Conservation (phyloP, 2,888 invertebrate species). For the Clitarchus hookeri region DNA sequence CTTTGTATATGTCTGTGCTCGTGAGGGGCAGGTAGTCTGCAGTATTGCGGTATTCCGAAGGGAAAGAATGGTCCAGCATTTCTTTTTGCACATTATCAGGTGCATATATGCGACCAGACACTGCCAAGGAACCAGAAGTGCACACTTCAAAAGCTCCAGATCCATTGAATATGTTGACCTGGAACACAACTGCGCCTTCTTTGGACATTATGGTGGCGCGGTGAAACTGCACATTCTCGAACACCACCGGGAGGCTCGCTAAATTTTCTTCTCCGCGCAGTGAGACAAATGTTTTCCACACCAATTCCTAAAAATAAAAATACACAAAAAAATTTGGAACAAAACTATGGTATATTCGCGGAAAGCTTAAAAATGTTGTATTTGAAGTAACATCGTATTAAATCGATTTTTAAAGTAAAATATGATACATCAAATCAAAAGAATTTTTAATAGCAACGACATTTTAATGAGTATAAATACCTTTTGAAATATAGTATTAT, state of each 20-base stretch:
- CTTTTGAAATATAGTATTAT: too few species aligned
- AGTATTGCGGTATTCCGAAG: neutral
- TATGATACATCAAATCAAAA: too few species aligned
- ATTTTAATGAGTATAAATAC: too few species aligned
- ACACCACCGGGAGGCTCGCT: slow-evolving; percentile 49
- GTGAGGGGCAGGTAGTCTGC: neutral
- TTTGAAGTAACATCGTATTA: too few species aligned
- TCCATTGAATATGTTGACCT: slow-evolving; percentile 81
- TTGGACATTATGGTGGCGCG: slow-evolving; percentile 20
- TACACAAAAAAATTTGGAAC: neutral
- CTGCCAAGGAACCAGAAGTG: neutral
- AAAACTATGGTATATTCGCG: too few species aligned
- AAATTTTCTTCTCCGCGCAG: neutral
- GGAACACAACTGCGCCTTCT: slow-evolving; percentile 67
- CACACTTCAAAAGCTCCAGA: slow-evolving; percentile 58
- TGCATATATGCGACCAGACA: neutral
- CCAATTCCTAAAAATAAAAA: slow-evolving; percentile 15
- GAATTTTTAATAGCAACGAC: too few species aligned
- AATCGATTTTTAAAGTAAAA: too few species aligned
- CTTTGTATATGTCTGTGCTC: slow-evolving; percentile 6
- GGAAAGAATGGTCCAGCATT: neutral
- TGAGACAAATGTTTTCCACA: slow-evolving; percentile 41
- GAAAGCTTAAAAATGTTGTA: too few species aligned
- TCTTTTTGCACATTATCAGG: neutral
- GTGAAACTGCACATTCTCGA: slow-evolving; percentile 24